A percentile compares a stretch with the other conserved stretches of the same genome.
Conservation (phyloP, 2,888 invertebrate species). For the Epistrophella euchroma region DNA sequence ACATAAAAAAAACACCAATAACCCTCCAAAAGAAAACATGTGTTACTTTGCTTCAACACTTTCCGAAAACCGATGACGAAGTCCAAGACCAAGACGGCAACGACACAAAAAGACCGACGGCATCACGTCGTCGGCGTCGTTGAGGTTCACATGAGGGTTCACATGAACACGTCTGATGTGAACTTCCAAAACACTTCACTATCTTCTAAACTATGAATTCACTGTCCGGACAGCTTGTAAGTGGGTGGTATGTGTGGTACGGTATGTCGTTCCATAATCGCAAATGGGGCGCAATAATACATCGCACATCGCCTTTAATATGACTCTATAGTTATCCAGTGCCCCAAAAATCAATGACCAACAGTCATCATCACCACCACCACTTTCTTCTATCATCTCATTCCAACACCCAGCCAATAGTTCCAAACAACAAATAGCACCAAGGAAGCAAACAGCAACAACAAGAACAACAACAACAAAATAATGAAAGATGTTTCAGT, state of each 20-base stretch:
- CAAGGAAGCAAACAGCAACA: conserved; percentile 1
- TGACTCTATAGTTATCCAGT: conserved; percentile 28
- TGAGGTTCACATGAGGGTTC: conserved; percentile 42
- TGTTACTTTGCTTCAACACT: conserved; percentile 71
- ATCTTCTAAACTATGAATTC: conserved; percentile 64
- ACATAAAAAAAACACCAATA: conserved; percentile 38
- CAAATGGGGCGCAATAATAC: conserved; percentile 57
- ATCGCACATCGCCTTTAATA: conserved; percentile 52
- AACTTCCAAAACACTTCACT: conserved; percentile 68
- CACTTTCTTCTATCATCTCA: conserved; percentile 13
- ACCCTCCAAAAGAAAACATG: conserved; percentile 56
- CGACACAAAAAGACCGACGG: conserved; percentile 19
- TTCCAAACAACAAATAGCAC: conserved; percentile 16
- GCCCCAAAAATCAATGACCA: conserved; percentile 72
- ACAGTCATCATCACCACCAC: conserved; percentile 55
- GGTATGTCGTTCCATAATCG: conserved; percentile 12
- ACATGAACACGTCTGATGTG: conserved; percentile 61
- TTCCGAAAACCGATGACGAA: conserved; percentile 25
- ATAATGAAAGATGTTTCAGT: conserved; percentile 68
- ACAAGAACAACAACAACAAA: conserved; percentile 35
- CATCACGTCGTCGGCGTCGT: conserved; percentile 7
- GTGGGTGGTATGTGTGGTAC: conserved; percentile 16
- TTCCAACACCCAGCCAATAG: not conserved
- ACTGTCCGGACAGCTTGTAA: conserved; percentile 55
- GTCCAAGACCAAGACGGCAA: conserved; percentile 14